Evolutionary conservation across 2,113 vertebrate species (phyloP).

Genomic region (Chaetura pelagica): DNA sequence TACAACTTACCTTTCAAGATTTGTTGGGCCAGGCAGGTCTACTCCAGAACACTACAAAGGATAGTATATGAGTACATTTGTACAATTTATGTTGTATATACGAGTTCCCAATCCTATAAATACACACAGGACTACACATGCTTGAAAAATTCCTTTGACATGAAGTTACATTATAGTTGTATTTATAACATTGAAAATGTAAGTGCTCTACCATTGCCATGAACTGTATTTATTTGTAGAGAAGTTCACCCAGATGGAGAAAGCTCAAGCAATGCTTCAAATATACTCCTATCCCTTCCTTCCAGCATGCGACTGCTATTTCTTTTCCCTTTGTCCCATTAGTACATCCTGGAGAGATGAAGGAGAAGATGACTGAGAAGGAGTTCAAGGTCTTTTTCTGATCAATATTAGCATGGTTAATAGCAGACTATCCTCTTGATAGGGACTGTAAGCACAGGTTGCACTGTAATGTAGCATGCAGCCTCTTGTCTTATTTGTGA

Average conservation of each 20-base stretch:
- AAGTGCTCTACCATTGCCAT: neutral
- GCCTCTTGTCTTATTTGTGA: neutral
- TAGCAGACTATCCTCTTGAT: neutral
- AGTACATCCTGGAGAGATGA: neutral
- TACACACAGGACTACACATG: neutral
- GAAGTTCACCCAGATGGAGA: neutral
- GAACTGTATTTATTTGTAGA: neutral
- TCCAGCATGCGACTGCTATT: neutral
- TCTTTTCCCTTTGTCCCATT: neutral
- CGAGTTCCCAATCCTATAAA: neutral
- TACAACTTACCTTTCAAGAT: neutral
- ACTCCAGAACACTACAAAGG: neutral
- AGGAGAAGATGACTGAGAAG: neutral
- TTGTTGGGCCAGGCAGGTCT: neutral
- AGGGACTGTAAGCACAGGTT: neutral
- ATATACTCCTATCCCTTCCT: neutral
- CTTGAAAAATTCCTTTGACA: neutral
- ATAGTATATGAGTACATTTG: neutral
- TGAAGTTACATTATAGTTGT: neutral
- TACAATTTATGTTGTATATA: neutral
- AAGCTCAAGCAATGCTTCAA: neutral
- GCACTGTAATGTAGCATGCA: neutral
- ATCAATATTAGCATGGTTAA: neutral
- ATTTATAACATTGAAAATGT: neutral
- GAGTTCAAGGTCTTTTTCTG: neutral